phyloP scores from a whole-genome alignment of 1,140 invertebrate species.

The Papilio machaon region DNA sequence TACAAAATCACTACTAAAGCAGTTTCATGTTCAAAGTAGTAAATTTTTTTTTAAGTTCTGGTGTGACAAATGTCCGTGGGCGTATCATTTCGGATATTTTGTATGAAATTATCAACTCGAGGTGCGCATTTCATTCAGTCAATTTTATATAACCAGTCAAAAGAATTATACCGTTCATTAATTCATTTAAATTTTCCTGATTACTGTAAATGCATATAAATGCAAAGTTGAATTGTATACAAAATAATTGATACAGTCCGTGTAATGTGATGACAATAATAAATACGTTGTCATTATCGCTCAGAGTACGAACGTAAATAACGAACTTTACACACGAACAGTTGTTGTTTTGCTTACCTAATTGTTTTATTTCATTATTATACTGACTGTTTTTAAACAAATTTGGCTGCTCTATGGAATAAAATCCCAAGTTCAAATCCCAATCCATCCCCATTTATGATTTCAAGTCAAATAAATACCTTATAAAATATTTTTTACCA shows the following conservation, averaged over 20 bases:
- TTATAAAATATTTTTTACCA: too few species aligned
- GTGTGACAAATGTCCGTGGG: too few species aligned
- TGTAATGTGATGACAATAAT: slow-evolving; percentile 12
- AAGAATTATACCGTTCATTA: not conserved
- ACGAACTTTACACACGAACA: not conserved
- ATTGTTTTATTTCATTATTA: not conserved
- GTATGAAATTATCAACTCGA: too few species aligned
- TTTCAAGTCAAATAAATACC: too few species aligned
- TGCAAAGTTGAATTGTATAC: not conserved
- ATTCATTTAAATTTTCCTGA: not conserved
- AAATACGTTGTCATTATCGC: slow-evolving; percentile 8
- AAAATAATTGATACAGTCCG: not conserved
- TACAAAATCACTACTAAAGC: too few species aligned
- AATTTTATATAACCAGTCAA: not conserved
- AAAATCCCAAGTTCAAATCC: not conserved
- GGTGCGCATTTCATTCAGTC: not conserved
- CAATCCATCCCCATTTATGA: too few species aligned
- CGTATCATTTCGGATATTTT: too few species aligned
- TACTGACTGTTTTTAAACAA: not conserved
- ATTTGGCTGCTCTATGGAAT: not conserved
- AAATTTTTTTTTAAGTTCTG: too few species aligned
- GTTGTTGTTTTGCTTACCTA: not conserved
- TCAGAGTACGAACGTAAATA: not conserved
- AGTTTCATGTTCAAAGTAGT: too few species aligned
- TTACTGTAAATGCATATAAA: not conserved